A percentile compares a stretch with the other conserved stretches of the same genome.
Evolutionary conservation across 2,797 vertebrate genomes (phyloP).

Genomic region (Cirrhinus mrigala): DNA sequence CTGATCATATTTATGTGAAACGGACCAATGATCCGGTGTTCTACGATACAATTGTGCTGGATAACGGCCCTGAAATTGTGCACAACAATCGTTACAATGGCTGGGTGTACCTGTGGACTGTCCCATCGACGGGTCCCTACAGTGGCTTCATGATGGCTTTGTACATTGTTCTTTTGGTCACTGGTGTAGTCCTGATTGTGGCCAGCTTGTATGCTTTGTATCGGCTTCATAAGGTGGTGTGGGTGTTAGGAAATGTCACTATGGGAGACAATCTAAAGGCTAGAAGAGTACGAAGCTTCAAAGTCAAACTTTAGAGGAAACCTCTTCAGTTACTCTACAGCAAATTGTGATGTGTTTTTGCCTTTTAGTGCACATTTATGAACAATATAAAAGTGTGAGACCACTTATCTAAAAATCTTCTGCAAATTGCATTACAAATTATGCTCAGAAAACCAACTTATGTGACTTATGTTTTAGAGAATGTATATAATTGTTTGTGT

Average conservation of each 20-base stretch:
- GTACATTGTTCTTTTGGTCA: constrained; percentile 70
- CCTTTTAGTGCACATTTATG: not conserved
- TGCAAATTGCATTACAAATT: not conserved
- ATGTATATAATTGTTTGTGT: not conserved
- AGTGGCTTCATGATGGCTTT: constrained; percentile 67
- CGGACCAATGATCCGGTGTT: constrained; percentile 55
- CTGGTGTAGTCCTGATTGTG: constrained; percentile 69
- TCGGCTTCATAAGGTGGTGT: constrained; percentile 63
- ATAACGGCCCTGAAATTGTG: constrained; percentile 70
- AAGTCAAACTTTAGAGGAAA: constrained; percentile 54
- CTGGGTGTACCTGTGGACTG: constrained; percentile 79
- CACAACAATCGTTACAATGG: constrained; percentile 72
- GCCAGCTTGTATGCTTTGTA: constrained; percentile 65
- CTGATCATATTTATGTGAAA: not conserved
- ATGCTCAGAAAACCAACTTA: not conserved
- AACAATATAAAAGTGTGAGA: not conserved
- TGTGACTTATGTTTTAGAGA: not conserved
- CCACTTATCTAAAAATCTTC: not conserved
- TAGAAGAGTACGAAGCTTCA: constrained; percentile 43
- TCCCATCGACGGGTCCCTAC: constrained; percentile 64
- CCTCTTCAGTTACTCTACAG: not conserved
- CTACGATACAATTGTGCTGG: constrained; percentile 67
- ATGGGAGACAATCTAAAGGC: constrained; percentile 45
- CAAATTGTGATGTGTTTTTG: not conserved
- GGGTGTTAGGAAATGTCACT: constrained; percentile 45